Base-by-base conservation (phyloP, 2,113 vertebrate species). In the Osmerus eperlanus region DNA sequence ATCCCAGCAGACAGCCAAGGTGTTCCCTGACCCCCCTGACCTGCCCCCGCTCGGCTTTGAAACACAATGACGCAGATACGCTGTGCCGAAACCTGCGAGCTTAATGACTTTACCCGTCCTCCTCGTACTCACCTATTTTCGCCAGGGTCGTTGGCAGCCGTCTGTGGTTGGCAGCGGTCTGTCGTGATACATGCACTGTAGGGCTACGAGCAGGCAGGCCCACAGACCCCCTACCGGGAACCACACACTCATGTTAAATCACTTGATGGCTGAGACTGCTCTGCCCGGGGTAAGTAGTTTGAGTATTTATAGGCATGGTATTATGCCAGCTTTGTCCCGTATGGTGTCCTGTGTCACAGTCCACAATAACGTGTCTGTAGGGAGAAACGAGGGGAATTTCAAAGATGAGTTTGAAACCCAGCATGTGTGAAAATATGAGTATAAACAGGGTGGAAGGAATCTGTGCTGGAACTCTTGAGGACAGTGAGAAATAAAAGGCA, bases 41-140 rank as follows among this genome's bases (percentile, higher is more conserved):
- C 67, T 59, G 78, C 63, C 61, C 55, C 72, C n/a, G 18, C 15
- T 36, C 63, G n/a, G 52, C 25, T 68, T 56, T 68, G 29, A 16
- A 56, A 19, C 23, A 78, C 79, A 78, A 51, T 65, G 71, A 78
- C 55, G 65, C 69, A 52, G 69, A 69, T 72, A 72, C 58, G 9
- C 62, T 15, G 28, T 15, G 14, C 62, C 23, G 60, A 74, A 77
- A 21, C 6, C 3, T 4, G 25, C 29, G 8, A 54, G 51, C 67
- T 81, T 72, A 74, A 12, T 56, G 68, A 74, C 71, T 70, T 52
- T 59, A 65, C 68, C 16, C 5, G 4, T 56, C 3, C 68, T 54
- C 74, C 53, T 68, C 65, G 53, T 56, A 54, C 47, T 23, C 65
- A 28, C 23, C 51, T 67, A 54, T 54, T 67, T 67, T 54, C 8